Base-by-base conservation (phyloP, 2,797 vertebrate genomes). In the Liasis olivaceus region DNA sequence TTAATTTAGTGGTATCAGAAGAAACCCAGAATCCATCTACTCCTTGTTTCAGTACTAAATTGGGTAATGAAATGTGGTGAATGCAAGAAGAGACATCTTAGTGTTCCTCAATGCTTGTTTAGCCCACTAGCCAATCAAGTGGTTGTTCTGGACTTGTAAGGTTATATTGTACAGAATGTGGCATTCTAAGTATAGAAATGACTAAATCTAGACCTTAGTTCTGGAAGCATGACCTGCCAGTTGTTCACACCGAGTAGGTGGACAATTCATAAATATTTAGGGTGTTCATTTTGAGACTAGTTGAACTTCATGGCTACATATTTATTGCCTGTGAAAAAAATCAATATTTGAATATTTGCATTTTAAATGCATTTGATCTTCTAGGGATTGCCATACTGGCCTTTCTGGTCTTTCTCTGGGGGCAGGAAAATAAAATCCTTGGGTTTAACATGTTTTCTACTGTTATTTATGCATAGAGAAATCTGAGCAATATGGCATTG, bases 241-340 rank as follows among this genome's bases (percentile, higher is more conserved):
- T 59, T 17, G 2, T 85, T 89, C 62, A 20, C n/a, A 2, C 64
- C 59, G 63, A 26, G 58, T 26, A 87, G 77, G 77, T n/a, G 85
- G 85, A 13, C 22, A 9, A 56, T 94, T 89, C 5, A 91, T 56
- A 92, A 86, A 94, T 92, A 91, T 87, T 93, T 92, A 91, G 24
- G 26, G 20, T 11, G 22, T 91, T 59, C 63, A 8, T 58, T 89
- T 92, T 91, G 91, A 87, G 63, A 64, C 36, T 92, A 11, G 26
- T 87, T 77, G 31, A 94, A 60, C 94, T 91, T 95, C 89, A 12
- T 93, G 20, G 54, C 66, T 94, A 1, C 42, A 31, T 7, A 42
- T 91, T 92, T 92, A 62, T 56, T 88, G 72, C 0, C 8, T 24
- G 47, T 94, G 60, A 69, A 92, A 91, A 92, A 91, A 64, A 94